These are phyloP conservation scores for Prunella strophiata DNA, from an alignment of 2,797 vertebrate species.

Conservation along the genomic window DNA sequence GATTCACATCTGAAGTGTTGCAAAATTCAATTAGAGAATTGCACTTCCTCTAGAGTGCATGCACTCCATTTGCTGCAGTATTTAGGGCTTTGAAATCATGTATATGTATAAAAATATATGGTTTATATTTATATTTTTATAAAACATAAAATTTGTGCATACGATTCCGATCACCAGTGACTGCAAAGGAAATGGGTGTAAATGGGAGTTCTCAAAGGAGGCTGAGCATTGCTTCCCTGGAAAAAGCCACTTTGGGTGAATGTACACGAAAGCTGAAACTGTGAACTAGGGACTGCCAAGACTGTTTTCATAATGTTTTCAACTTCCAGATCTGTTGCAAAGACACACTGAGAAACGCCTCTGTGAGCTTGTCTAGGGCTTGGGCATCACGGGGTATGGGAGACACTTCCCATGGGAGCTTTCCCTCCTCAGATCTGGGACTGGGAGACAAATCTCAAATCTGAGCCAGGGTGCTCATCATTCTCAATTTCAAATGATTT, in stretches of 20 bases:
- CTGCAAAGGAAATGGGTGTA: background rate
- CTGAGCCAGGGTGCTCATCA: background rate
- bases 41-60: background rate
- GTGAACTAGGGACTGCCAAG: background rate
- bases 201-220: background rate
- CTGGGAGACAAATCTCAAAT: background rate
- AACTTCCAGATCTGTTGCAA: background rate
- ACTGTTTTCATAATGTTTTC: background rate
- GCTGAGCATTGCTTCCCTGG: background rate
- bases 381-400: accelerated
- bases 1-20: background rate
- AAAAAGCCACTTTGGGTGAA: background rate
- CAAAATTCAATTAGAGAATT: background rate
- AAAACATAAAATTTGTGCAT: background rate
- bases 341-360: background rate
- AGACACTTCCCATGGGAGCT: background rate
- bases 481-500: background rate
- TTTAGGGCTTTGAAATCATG: background rate
- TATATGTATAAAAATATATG: background rate
- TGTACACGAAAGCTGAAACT: background rate
- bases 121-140: background rate
- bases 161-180: background rate
- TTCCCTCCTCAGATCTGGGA: background rate
- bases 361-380: background rate
- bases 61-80: background rate